Conservation (phyloP, 2,888 invertebrate genomes). For the Leucophora obtusa region DNA sequence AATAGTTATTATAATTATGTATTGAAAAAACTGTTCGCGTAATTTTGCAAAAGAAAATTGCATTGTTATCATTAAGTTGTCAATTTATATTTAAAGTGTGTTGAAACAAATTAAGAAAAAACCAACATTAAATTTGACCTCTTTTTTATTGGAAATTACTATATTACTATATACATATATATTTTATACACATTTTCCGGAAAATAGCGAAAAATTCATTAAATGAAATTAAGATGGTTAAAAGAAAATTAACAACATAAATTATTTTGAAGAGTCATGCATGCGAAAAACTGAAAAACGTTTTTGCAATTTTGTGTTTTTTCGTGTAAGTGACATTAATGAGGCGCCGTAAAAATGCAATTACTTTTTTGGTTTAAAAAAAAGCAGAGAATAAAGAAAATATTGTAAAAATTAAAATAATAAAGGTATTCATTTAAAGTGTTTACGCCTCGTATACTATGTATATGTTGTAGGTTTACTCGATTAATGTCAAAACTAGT, state of each 20-base stretch:
- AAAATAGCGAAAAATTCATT: not conserved
- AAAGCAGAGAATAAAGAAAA: not conserved
- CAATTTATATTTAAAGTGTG: slow-evolving; percentile 36
- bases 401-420: slow-evolving; percentile 37
- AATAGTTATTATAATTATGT: not conserved
- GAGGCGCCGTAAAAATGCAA: slow-evolving; percentile 62
- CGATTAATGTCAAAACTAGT: no score
- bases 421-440: no score
- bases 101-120: slow-evolving; percentile 32
- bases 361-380: slow-evolving; percentile 50
- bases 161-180: slow-evolving; percentile 6
- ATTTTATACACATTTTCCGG: not conserved
- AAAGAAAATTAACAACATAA: not conserved
- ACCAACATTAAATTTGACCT: slow-evolving; percentile 49
- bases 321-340: slow-evolving; percentile 57
- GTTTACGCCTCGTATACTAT: no score
- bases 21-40: not conserved
- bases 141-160: slow-evolving; percentile 21
- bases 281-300: slow-evolving; percentile 16
- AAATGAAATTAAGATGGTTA: not conserved
- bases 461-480: no score
- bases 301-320: slow-evolving; percentile 47
- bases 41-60: slow-evolving; percentile 5
- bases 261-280: not conserved
- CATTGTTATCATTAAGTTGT: slow-evolving; percentile 28